Evolutionary conservation across 53 echinoderm and acorn worm species (phyloP).

Genomic region (Henricia sp.): DNA sequence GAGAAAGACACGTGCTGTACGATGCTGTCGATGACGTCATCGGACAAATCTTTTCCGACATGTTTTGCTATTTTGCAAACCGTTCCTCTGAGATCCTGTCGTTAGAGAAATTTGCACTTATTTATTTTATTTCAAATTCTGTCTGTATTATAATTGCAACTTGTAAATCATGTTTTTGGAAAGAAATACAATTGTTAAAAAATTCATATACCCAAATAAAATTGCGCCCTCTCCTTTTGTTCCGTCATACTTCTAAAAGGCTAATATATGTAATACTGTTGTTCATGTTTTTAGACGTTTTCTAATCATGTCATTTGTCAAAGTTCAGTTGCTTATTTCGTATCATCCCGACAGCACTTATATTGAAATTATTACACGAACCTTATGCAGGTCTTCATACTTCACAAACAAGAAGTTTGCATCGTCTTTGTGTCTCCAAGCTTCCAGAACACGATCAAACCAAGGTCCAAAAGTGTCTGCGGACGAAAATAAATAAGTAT

Average conservation of each 20-base stretch:
- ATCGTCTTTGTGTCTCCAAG: slow-evolving; percentile 66
- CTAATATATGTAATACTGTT: background rate
- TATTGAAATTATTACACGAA: slow-evolving; percentile 2
- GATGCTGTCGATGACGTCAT: slow-evolving; percentile 66
- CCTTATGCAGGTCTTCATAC: slow-evolving; percentile 81
- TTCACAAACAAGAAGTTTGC: slow-evolving; percentile 72
- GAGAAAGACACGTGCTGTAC: slow-evolving; percentile 57
- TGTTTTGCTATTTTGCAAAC: slow-evolving; percentile 67
- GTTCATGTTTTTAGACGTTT: background rate
- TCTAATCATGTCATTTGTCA: background rate
- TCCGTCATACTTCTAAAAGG: too few species aligned
- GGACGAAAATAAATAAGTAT: background rate
- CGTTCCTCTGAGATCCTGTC: slow-evolving; percentile 63
- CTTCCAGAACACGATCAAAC: slow-evolving; percentile 77
- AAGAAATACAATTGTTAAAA: too few species aligned
- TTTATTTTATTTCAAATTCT: background rate
- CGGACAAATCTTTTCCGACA: slow-evolving; percentile 65
- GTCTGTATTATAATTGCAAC: too few species aligned
- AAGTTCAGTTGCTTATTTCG: too few species aligned
- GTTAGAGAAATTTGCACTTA: background rate
- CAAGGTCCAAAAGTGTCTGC: slow-evolving; percentile 71
- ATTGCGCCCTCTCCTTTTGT: too few species aligned
- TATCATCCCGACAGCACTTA: too few species aligned
- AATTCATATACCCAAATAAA: too few species aligned
- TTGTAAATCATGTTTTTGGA: too few species aligned